Evolutionary conservation across 2,888 invertebrate species (phyloP).

Genomic region (Eulithis testata): DNA sequence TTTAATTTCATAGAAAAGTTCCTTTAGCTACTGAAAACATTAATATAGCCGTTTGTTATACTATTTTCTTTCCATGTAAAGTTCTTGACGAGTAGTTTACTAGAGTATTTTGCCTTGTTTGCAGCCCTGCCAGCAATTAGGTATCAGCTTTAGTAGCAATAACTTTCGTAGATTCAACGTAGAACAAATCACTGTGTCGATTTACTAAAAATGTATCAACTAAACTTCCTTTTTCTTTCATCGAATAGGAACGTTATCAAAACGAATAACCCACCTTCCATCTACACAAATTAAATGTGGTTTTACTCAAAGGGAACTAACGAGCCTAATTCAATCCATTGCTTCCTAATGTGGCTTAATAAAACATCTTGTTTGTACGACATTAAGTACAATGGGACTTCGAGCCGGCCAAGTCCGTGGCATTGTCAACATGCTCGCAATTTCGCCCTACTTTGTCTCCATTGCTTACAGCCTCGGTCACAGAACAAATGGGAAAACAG

Average conservation of each 20-base stretch:
- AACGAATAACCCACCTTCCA: conserved; percentile 34
- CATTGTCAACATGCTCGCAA: conserved; percentile 65
- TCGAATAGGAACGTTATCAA: not conserved
- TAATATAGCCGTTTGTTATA: conserved; percentile 44
- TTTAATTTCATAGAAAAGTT: conserved; percentile 46
- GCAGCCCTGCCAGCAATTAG: too few relatives aligned
- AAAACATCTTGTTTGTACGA: conserved; percentile 77
- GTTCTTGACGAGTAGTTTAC: not conserved
- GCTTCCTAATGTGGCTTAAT: conserved; percentile 72
- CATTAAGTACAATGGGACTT: conserved; percentile 66
- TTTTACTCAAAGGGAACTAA: conserved; percentile 65
- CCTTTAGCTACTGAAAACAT: conserved; percentile 51
- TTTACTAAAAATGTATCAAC: too few relatives aligned
- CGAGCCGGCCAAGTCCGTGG: conserved; percentile 50
- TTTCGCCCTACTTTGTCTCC: conserved; percentile 74
- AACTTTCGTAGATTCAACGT: too few relatives aligned
- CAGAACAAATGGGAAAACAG: conserved; percentile 68
- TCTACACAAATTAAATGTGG: conserved; percentile 46
- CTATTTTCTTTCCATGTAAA: conserved; percentile 31
- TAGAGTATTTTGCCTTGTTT: too few relatives aligned
- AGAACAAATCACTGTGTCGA: too few relatives aligned
- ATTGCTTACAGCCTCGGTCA: conserved; percentile 63
- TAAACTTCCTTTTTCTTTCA: too few relatives aligned
- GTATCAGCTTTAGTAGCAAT: too few relatives aligned
- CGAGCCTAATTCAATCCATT: conserved; percentile 71